These are phyloP conservation scores for Psittacula derbiana DNA, from an alignment of 2,797 vertebrate species.

Conservation along the genomic window DNA sequence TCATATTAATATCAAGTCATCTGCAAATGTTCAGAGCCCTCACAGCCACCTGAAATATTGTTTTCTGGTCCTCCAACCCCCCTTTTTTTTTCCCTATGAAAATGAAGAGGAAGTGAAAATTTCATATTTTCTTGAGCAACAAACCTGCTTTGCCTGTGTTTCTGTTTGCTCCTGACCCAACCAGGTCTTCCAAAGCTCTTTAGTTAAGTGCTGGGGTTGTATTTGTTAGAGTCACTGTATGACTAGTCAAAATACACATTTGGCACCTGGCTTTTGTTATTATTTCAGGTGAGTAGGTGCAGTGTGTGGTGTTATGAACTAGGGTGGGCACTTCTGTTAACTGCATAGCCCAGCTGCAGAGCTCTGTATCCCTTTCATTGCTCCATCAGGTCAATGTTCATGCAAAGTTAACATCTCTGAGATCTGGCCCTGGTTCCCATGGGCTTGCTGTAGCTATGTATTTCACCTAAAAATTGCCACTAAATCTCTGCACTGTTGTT, in stretches of 20 bases:
- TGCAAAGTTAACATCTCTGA: background rate
- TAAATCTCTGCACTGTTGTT: background rate
- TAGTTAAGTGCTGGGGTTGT: background rate
- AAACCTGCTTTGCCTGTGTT: background rate
- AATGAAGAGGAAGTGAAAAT: conserved; percentile 11
- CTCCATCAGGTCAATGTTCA: background rate
- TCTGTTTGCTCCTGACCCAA: background rate
- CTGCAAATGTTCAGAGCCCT: conserved; percentile 13
- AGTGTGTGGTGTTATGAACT: accelerated
- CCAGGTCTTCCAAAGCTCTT: background rate
- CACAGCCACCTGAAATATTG: background rate
- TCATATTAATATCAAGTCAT: background rate
- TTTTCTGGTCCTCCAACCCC: background rate
- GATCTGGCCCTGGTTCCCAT: background rate
- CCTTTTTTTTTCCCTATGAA: background rate
- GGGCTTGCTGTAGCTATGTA: background rate
- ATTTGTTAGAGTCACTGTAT: background rate
- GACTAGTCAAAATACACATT: accelerated
- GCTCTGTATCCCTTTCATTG: accelerated
- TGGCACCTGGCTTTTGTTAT: background rate
- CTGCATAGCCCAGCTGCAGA: accelerated
- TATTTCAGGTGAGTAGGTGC: background rate
- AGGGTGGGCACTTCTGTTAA: background rate
- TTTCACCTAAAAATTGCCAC: background rate
- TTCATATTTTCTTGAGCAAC: background rate